These are phyloP conservation scores for Drosophila tani DNA, from an alignment of 1,140 invertebrate species.

Conservation along the genomic window DNA sequence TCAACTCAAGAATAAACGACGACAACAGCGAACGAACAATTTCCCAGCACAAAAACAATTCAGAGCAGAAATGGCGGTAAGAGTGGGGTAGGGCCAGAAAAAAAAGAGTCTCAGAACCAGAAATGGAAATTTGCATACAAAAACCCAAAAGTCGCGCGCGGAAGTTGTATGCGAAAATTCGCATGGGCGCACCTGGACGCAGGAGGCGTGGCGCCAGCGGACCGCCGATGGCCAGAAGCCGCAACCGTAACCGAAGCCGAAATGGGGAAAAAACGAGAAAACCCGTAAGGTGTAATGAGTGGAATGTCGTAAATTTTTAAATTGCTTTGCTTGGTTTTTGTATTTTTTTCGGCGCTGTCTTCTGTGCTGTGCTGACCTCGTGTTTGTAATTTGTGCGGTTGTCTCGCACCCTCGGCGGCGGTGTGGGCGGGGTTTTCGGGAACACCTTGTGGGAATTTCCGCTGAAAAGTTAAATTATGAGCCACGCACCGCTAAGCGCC, in stretches of 20 bases:
- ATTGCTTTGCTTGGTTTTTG: constrained; percentile 60
- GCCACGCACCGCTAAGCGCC: constrained; percentile 63
- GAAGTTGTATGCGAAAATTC: constrained; percentile 75
- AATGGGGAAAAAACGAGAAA: constrained; percentile 21
- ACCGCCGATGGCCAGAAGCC: constrained; percentile 36
- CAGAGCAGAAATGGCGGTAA: neutral
- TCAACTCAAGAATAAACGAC: constrained; percentile 50
- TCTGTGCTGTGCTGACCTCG: constrained; percentile 4
- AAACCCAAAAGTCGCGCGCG: constrained; percentile 62
- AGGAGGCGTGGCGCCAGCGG: constrained; percentile 54
- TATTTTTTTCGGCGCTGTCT: constrained; percentile 57
- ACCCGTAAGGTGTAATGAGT: constrained; percentile 77
- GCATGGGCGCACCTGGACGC: constrained; percentile 67
- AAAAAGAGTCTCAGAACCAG: constrained; percentile 38
- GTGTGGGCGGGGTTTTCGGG: constrained; percentile 3
- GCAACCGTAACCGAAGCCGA: constrained; percentile 7
- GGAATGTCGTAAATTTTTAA: constrained; percentile 82
- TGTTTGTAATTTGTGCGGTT: constrained; percentile 65
- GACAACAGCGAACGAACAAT: constrained; percentile 29
- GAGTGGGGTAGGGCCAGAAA: neutral
- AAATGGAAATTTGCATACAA: constrained; percentile 76
- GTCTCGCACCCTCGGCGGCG: constrained; percentile 4
- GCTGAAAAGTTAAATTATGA: constrained; percentile 67
- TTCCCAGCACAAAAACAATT: constrained; percentile 37
- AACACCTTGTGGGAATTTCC: constrained; percentile 71